Evolutionary conservation across 2,113 vertebrate species (phyloP).

Genomic region (Smithornis capensis): DNA sequence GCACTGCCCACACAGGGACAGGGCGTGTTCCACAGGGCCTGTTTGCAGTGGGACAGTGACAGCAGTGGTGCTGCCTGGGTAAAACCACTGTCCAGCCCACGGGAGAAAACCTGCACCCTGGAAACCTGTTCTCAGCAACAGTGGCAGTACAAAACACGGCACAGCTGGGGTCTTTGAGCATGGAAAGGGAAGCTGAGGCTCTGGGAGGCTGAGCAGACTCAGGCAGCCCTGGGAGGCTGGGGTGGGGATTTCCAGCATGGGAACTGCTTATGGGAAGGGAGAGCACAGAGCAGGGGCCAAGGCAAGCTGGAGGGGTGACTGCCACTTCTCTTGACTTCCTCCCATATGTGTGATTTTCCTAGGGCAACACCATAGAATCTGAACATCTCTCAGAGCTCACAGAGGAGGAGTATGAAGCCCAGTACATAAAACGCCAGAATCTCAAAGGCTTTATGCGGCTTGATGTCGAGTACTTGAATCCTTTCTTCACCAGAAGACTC

Average conservation of each 20-base stretch:
- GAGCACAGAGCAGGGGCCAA: background rate
- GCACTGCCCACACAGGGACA: background rate
- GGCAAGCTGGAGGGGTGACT: background rate
- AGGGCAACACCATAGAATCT: slow-evolving; percentile 93
- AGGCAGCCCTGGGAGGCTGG: background rate
- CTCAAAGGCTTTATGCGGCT: slow-evolving; percentile 98
- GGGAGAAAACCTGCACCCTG: background rate
- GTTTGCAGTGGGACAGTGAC: background rate
- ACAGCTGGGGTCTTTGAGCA: background rate
- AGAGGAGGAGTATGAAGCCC: slow-evolving; percentile 96
- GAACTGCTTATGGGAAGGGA: background rate
- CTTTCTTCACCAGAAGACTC: slow-evolving; percentile 95
- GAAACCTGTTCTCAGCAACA: background rate
- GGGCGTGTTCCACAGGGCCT: background rate
- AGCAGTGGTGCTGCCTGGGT: background rate
- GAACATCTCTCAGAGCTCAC: slow-evolving; percentile 97
- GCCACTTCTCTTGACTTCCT: background rate
- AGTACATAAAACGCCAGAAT: slow-evolving; percentile 91
- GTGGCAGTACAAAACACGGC: background rate
- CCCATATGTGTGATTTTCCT: background rate
- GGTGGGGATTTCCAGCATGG: background rate
- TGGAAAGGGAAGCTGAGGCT: background rate
- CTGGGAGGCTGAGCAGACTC: background rate
- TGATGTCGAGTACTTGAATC: slow-evolving; percentile 96
- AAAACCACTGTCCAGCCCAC: background rate